phyloP scores from a whole-genome alignment of 2,888 invertebrate species.

The Nymphalis polychloros region DNA sequence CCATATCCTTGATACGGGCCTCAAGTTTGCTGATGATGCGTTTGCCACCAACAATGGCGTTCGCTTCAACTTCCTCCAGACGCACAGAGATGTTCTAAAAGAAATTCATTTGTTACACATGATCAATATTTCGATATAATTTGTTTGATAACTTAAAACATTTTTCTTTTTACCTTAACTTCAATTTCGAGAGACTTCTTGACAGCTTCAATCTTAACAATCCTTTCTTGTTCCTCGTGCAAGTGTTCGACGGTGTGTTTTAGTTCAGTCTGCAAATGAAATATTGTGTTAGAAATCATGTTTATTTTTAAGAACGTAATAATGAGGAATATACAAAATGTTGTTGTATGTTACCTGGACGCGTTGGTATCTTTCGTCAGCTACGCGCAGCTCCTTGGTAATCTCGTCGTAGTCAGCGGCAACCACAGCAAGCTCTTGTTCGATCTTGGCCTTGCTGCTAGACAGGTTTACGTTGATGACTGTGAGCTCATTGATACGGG shows the following conservation, averaged over 20 bases:
- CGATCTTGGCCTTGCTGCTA: conserved; percentile 96
- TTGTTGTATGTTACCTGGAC: conserved; percentile 81
- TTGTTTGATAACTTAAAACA: background rate
- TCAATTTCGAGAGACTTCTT: conserved; percentile 99
- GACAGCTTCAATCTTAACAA: conserved; percentile 97
- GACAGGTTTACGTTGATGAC: conserved; percentile 97
- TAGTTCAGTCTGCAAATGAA: conserved; percentile 87
- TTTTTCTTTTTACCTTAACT: conserved; percentile 85
- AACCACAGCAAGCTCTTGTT: conserved; percentile 94
- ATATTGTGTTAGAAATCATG: background rate
- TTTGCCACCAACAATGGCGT: conserved; percentile 97
- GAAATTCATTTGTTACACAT: conserved; percentile 15
- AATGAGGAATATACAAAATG: background rate
- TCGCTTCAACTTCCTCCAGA: conserved; percentile 97
- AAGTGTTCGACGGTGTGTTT: conserved; percentile 96
- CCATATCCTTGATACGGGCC: conserved; percentile 95
- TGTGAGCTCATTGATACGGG: conserved; percentile 96
- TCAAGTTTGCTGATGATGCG: conserved; percentile 99
- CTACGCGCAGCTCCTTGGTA: conserved; percentile 95
- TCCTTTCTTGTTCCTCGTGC: conserved; percentile 98
- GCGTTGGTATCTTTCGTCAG: conserved; percentile 97
- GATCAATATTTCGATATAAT: background rate
- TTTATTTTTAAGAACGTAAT: background rate
- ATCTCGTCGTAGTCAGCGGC: conserved; percentile 99
- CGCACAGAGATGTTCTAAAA: conserved; percentile 91